Evolutionary conservation across 2,113 vertebrate species (phyloP).

Genomic region (Dasypus novemcinctus): DNA sequence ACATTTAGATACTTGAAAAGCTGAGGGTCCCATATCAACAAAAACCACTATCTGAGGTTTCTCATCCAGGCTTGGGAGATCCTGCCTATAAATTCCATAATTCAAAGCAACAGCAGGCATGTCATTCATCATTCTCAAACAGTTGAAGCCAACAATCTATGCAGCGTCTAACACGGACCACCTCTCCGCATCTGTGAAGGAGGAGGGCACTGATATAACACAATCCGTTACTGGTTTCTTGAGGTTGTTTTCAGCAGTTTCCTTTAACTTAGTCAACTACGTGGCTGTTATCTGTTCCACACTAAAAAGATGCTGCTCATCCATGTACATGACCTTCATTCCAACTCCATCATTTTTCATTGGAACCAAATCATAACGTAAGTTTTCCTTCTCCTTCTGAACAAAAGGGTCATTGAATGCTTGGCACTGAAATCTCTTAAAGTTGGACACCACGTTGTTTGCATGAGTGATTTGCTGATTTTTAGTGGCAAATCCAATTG

Average conservation of each 20-base stretch:
- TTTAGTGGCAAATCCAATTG: constrained; percentile 89
- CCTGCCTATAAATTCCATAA: constrained; percentile 88
- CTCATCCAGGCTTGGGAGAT: constrained; percentile 85
- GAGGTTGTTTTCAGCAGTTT: constrained; percentile 60
- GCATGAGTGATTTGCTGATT: constrained; percentile 90
- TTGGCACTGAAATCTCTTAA: constrained; percentile 88
- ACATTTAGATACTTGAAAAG: too few relatives aligned
- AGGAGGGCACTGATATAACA: constrained; percentile 90
- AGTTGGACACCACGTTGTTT: constrained; percentile 87
- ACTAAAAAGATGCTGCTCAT: too few relatives aligned
- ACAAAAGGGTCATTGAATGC: constrained; percentile 85
- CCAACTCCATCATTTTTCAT: constrained; percentile 86
- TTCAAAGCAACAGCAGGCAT: constrained; percentile 86
- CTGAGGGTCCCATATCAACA: too few relatives aligned
- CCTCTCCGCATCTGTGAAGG: constrained; percentile 90
- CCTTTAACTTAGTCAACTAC: too few relatives aligned
- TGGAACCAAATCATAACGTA: constrained; percentile 86
- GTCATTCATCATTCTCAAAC: constrained; percentile 70
- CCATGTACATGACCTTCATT: too few relatives aligned
- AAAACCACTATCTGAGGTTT: constrained; percentile 78
- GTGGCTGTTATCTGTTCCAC: too few relatives aligned
- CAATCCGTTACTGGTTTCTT: constrained; percentile 89
- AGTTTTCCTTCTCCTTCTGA: constrained; percentile 84
- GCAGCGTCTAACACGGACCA: constrained; percentile 87
- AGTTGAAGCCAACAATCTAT: constrained; percentile 88